A percentile compares a stretch with the other conserved stretches of the same genome.
These are phyloP conservation scores for Haliaeetus albicilla DNA, from an alignment of 2,797 vertebrate genomes.

Conservation along the genomic window DNA sequence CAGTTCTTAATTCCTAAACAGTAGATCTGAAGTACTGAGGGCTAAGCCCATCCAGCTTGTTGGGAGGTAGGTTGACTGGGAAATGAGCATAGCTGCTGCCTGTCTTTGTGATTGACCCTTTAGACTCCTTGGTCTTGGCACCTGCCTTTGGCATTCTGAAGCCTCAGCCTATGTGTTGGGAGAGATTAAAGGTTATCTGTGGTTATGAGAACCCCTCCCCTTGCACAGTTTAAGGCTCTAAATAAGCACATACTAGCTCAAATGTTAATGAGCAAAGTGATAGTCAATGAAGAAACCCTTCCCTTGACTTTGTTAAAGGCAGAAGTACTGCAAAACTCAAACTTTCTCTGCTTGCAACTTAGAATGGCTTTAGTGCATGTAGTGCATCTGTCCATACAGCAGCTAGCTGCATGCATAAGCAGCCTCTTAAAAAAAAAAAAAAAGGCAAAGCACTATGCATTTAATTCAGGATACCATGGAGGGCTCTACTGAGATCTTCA, in stretches of 20 bases:
- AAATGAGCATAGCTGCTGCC: not conserved
- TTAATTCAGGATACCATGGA: not conserved
- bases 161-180: not conserved
- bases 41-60: not conserved
- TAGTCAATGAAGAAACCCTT: not conserved
- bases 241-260: not conserved
- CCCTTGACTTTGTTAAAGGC: not conserved
- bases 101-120: not conserved
- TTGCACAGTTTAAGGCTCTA: not conserved
- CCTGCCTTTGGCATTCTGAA: not conserved
- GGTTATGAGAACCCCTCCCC: not conserved
- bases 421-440: not conserved
- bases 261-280: not conserved
- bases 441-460: not conserved
- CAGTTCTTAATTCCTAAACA: not conserved
- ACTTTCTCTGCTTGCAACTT: conserved; percentile 42
- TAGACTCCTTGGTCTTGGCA: not conserved
- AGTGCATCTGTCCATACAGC: conserved; percentile 1
- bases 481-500: not conserved
- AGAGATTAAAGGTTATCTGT: not conserved
- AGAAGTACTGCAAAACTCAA: not conserved
- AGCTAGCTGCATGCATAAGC: conserved; percentile 57
- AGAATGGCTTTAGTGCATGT: conserved; percentile 65
- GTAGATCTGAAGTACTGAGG: not conserved
- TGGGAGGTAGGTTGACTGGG: not conserved